Base-by-base conservation (phyloP, 1,140 invertebrate genomes). In the Scaptodrosophila lebanonensis region DNA sequence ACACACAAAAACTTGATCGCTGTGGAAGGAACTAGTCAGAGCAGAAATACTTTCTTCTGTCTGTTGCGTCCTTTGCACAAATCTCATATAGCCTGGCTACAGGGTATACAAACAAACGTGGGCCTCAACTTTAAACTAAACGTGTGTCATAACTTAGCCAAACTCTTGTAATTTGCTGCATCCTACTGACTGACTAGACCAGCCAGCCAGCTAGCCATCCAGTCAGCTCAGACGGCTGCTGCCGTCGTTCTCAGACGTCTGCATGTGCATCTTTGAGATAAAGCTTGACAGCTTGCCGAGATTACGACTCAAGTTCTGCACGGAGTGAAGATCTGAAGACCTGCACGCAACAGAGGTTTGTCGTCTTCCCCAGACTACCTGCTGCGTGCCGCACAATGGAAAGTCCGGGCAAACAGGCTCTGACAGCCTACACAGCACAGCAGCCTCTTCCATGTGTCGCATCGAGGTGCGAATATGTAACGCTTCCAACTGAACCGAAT, bases 131-230 rank as follows among this genome's bases (percentile, higher is more conserved):
- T 9, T 29, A 51, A 47, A 27, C 36, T 57, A 48, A 65, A 47
- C 42, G 67, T 66, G 60, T 71, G 67, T 72, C 57, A 66, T 72
- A 72, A 72, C 36, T 66, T 72, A 61, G 61, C 60, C 57, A 71
- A 71, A 71, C 66, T 43, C 48, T 35, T 35, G 49, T 51, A 52
- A 72, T 72, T 62, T 63, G 67, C 30, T 18, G 66, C 66, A 69
- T 64, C 66, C 48, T 67, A 17, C 36, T 15, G n/a, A 45, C 30
- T 60, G 40, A 40, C 25, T 30, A 39, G 50, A 54, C 36, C 44
- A 48, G 58, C 22, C n/a, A n/a, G 8, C 22, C 8, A 4, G 22
- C 22, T 25, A 8, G 22, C 8, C 22, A 25, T 4, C 22, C n/a
- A n/a, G n/a, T n/a, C n/a, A n/a, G n/a, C n/a, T n/a, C n/a, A n/a